phyloP scores from a whole-genome alignment of 2,113 vertebrate species.

The Neogale vison region DNA sequence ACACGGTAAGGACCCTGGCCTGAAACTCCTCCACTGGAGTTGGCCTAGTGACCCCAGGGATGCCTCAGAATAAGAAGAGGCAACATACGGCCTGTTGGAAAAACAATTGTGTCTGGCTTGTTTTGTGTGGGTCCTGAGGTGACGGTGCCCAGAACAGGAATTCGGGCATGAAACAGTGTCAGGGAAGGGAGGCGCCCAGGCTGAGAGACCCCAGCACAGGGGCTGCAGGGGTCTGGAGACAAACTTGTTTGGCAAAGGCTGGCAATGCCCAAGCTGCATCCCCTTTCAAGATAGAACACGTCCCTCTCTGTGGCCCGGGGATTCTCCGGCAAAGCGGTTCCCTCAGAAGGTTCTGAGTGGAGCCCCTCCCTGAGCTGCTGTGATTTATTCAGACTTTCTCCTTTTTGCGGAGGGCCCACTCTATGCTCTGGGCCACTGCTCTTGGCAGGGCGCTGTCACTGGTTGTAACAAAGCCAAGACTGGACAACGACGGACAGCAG shows the following conservation, averaged over 20 bases:
- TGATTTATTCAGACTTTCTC: not conserved
- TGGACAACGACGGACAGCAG: not conserved
- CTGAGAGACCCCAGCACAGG: not conserved
- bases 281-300: not conserved
- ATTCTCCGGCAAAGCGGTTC: not conserved
- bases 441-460: not conserved
- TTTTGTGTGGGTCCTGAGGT: not conserved
- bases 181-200: not conserved
- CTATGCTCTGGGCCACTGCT: not conserved
- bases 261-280: not conserved
- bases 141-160: too few relatives aligned
- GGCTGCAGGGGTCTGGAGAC: not conserved
- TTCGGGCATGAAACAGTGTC: not conserved
- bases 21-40: not conserved
- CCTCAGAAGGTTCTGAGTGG: not conserved
- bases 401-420: not conserved
- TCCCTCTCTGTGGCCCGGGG: not conserved
- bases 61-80: not conserved
- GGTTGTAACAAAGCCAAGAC: not conserved
- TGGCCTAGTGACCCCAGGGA: not conserved
- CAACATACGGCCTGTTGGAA: not conserved
- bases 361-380: not conserved
- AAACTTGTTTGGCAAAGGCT: not conserved
- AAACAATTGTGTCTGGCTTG: not conserved
- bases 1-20: accelerated